Percentiles rank a stretch among this genome's conserved stretches.
These are phyloP conservation scores for Lottia scabra DNA, from an alignment of 2,888 invertebrate species.

Conservation along the genomic window DNA sequence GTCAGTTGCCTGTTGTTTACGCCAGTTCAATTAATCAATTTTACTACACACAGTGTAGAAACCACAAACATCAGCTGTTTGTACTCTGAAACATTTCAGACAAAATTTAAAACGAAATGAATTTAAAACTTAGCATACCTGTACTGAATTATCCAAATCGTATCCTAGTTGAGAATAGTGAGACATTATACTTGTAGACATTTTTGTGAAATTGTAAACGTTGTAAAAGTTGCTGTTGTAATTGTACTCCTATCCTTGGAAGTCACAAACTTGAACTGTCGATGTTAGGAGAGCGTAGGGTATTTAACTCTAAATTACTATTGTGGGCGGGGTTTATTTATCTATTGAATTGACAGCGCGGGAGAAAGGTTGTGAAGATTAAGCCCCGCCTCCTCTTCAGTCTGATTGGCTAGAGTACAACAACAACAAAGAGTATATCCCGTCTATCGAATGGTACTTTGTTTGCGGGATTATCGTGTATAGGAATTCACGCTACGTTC, in stretches of 20 bases:
- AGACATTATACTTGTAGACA: neutral
- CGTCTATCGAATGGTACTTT: neutral
- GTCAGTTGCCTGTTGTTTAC: no score
- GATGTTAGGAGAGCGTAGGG: neutral
- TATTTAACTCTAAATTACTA: neutral
- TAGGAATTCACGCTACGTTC: neutral
- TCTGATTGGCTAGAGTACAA: conserved; percentile 13
- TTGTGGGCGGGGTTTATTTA: neutral
- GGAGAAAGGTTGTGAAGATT: neutral
- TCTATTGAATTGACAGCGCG: neutral
- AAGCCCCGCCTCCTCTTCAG: conserved; percentile 11
- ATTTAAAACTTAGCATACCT: neutral
- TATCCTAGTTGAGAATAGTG: neutral
- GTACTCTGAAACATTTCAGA: no score
- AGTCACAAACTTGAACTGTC: conserved; percentile 4
- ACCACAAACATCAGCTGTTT: no score
- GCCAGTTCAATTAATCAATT: no score
- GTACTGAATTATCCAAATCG: neutral
- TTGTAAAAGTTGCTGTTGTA: neutral
- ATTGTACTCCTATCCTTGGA: conserved; percentile 2
- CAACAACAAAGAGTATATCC: neutral
- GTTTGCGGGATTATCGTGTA: neutral
- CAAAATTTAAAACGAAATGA: no score
- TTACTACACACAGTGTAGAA: no score
- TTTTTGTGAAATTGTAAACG: no score